Conservation (phyloP, 1,140 invertebrate species). For the Bombus waltoni region DNA sequence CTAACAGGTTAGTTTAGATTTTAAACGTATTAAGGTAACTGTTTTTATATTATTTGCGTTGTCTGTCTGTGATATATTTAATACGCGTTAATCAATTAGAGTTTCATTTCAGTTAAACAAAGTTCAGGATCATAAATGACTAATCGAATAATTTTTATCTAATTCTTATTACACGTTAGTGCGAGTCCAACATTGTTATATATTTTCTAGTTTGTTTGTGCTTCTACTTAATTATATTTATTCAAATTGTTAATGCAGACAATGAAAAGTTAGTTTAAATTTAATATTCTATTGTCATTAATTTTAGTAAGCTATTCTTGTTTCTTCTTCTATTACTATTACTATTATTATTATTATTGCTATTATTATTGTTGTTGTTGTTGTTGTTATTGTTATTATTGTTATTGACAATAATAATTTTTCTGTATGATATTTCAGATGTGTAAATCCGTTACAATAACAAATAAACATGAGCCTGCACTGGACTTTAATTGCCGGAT, state of each 20-base stretch:
- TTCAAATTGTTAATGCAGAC: neutral
- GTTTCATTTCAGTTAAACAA: neutral
- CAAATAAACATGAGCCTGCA: constrained; percentile 94
- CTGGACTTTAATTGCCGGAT: constrained; percentile 96
- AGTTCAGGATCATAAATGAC: neutral
- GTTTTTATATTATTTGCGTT: neutral
- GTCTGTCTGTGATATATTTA: neutral
- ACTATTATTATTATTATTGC: neutral
- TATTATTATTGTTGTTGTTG: too few species aligned
- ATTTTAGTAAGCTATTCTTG: neutral
- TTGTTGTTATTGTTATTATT: too few species aligned
- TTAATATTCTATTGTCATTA: neutral
- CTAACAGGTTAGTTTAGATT: neutral
- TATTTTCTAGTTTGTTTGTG: neutral
- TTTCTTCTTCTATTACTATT: neutral
- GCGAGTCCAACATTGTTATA: neutral
- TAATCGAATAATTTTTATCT: neutral
- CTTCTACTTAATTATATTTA: neutral
- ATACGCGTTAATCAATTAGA: too few species aligned
- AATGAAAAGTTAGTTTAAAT: neutral
- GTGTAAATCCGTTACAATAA: constrained; percentile 5
- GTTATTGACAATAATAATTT: constrained; percentile 2
- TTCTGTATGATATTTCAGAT: constrained; percentile 37
- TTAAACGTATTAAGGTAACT: neutral
- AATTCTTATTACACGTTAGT: neutral